Percentiles rank a stretch among this genome's conserved stretches.
phyloP scores from a whole-genome alignment of 2,113 vertebrate species.

The Grallaria varia region DNA sequence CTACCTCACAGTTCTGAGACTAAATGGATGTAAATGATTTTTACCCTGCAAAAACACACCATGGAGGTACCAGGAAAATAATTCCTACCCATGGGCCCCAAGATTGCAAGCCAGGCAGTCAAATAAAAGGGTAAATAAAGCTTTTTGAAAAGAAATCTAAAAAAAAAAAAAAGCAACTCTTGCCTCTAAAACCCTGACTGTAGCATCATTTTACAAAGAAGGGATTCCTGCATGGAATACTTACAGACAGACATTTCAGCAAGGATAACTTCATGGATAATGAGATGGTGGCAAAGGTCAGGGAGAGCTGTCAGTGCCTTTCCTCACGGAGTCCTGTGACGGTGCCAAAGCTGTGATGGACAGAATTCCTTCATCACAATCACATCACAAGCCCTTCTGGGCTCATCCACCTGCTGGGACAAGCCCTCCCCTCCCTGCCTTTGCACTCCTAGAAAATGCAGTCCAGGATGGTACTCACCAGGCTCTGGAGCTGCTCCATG shows the following conservation, averaged over 20 bases:
- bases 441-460: background rate
- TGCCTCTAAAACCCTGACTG: background rate
- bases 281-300: background rate
- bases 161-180: background rate
- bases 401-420: background rate
- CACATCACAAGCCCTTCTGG: background rate
- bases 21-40: background rate
- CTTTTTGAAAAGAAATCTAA: background rate
- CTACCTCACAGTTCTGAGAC: background rate
- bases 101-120: background rate
- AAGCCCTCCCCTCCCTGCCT: background rate
- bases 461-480: background rate
- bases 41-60: background rate
- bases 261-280: background rate
- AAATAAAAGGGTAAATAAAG: background rate
- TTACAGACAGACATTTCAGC: background rate
- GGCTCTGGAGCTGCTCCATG: background rate
- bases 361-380: background rate
- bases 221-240: background rate
- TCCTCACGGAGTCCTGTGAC: fast-evolving
- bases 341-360: background rate
- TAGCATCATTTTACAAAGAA: background rate
- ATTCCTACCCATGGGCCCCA: background rate
- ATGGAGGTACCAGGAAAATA: background rate
- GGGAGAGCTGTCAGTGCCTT: background rate